Evolutionary conservation across 2,113 vertebrate species (phyloP).

Genomic region (Muscicapa adusta): DNA sequence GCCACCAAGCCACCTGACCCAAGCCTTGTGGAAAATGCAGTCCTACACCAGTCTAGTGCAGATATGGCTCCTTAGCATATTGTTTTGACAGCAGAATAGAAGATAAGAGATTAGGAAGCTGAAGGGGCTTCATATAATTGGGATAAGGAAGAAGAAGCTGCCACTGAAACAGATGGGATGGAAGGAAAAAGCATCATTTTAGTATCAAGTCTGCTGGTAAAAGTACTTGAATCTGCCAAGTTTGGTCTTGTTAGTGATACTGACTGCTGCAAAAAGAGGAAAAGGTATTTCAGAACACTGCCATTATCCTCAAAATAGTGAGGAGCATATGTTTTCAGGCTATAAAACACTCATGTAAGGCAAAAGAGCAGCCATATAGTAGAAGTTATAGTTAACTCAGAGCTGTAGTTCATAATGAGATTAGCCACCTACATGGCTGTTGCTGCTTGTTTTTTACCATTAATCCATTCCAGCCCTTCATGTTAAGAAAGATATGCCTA

Average conservation of each 20-base stretch:
- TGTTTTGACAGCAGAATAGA: conserved; percentile 6
- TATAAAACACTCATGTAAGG: neutral
- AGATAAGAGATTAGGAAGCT: conserved; percentile 1
- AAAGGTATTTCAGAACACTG: neutral
- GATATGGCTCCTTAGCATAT: neutral
- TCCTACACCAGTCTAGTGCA: neutral
- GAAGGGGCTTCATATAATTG: neutral
- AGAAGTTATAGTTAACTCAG: neutral
- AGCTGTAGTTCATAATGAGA: neutral
- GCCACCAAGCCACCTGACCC: neutral
- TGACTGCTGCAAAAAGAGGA: neutral
- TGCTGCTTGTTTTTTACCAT: neutral
- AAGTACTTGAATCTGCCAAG: neutral
- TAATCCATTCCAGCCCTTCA: neutral
- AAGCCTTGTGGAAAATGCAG: neutral
- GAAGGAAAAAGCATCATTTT: neutral
- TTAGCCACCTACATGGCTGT: neutral
- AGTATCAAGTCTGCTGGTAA: neutral
- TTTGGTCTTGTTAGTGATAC: neutral
- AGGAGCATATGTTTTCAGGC: neutral
- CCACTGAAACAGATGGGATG: neutral
- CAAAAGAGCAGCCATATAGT: neutral
- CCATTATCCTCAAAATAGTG: neutral
- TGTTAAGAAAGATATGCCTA: neutral
- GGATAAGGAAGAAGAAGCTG: neutral